Evolutionary conservation across 1,140 invertebrate species (phyloP).

Genomic region (Vanessa atalanta): DNA sequence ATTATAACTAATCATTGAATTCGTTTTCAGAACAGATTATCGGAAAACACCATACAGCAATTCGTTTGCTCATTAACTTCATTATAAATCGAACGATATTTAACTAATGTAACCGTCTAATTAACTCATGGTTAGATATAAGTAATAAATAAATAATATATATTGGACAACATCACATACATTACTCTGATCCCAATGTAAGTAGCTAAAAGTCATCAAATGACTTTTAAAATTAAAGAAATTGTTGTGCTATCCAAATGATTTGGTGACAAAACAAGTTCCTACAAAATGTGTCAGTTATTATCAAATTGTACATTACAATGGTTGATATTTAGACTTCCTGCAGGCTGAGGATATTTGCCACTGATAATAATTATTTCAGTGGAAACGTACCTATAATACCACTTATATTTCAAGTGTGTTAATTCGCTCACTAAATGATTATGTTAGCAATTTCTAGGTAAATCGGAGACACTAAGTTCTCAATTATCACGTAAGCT

Average conservation of each 20-base stretch:
- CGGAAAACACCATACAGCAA: background rate
- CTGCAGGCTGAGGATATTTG: too few relatives aligned
- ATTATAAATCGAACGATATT: constrained; percentile 1
- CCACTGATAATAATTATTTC: too few relatives aligned
- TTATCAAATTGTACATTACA: too few relatives aligned
- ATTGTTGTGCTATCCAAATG: too few relatives aligned
- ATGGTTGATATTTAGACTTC: too few relatives aligned
- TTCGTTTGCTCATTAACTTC: background rate
- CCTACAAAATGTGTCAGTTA: too few relatives aligned
- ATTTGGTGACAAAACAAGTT: too few relatives aligned
- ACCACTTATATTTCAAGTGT: background rate
- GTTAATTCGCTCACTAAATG: background rate
- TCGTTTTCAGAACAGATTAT: constrained; percentile 4
- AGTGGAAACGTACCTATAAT: too few relatives aligned
- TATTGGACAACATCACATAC: too few relatives aligned
- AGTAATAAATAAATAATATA: background rate
- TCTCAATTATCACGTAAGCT: background rate
- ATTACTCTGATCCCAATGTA: too few relatives aligned
- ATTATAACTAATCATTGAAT: background rate
- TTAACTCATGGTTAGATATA: constrained; percentile 23
- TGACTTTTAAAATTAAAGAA: background rate
- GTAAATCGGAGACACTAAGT: background rate
- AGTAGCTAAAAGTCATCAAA: constrained; percentile 2
- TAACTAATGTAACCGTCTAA: constrained; percentile 21
- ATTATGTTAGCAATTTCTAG: background rate